A percentile compares a stretch with the other conserved stretches of the same genome.
Evolutionary conservation across 1,140 invertebrate species (phyloP).

Genomic region (Lordiphosa mommai): DNA sequence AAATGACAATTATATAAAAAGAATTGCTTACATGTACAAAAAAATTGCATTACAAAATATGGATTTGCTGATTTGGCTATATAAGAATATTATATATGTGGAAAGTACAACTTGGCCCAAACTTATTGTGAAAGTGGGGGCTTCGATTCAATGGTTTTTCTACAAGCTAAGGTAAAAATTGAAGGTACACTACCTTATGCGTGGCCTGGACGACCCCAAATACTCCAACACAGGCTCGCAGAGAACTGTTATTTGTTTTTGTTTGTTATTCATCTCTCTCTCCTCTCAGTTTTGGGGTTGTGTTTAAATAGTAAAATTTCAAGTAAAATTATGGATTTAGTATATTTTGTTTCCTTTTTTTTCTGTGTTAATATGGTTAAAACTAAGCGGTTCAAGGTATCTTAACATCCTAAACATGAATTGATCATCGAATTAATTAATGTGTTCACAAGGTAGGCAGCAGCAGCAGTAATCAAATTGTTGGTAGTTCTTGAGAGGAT

Average conservation of each 20-base stretch:
- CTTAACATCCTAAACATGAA: constrained; percentile 73
- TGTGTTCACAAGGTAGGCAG: constrained; percentile 49
- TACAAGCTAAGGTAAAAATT: constrained; percentile 25
- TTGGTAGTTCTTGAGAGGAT: constrained; percentile 29
- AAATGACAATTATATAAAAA: not conserved
- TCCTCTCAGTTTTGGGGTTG: constrained; percentile 3
- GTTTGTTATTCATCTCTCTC: constrained; percentile 14
- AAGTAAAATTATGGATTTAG: constrained; percentile 59
- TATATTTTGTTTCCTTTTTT: constrained; percentile 40
- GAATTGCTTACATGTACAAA: not conserved
- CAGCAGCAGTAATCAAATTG: constrained; percentile 55
- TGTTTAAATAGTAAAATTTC: constrained; percentile 33
- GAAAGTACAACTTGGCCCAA: constrained; percentile 40
- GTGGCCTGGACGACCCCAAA: constrained; percentile 10
- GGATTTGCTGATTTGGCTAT: constrained; percentile 24
- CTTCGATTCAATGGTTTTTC: constrained; percentile 8
- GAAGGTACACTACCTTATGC: constrained; percentile 41
- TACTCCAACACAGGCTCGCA: constrained; percentile 10
- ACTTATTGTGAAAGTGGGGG: constrained; percentile 4
- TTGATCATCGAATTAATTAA: constrained; percentile 50
- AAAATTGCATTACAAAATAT: too few relatives aligned
- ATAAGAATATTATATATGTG: constrained; percentile 19
- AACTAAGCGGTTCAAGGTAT: constrained; percentile 66
- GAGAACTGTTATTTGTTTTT: constrained; percentile 15
- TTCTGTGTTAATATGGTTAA: constrained; percentile 60